A percentile compares a stretch with the other conserved stretches of the same genome.
Conservation (phyloP, 2,113 vertebrate species). For the Neodontobutis hainanensis region DNA sequence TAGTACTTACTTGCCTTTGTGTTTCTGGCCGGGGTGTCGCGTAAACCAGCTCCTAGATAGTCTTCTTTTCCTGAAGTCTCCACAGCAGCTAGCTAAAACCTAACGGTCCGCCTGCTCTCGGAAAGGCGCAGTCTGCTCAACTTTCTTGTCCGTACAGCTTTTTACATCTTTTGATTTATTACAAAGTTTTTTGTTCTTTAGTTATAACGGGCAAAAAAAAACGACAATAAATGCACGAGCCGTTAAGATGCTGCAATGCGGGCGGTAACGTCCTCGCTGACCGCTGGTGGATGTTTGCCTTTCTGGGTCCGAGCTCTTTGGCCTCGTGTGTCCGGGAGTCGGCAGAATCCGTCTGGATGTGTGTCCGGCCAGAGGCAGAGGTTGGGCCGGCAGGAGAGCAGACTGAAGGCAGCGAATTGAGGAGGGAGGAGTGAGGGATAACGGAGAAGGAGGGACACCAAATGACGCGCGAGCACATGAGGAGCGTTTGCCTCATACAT, state of each 20-base stretch:
- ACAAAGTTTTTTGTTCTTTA: slow-evolving; percentile 15
- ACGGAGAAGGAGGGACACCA: slow-evolving; percentile 67
- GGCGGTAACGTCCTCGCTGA: not conserved
- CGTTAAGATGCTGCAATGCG: slow-evolving; percentile 46
- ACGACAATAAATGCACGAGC: not conserved
- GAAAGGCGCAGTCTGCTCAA: slow-evolving; percentile 34
- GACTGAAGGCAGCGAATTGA: slow-evolving; percentile 22
- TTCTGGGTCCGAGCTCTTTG: slow-evolving; percentile 10
- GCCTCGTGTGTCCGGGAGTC: slow-evolving; percentile 14
- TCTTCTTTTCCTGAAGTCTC: slow-evolving; percentile 6
- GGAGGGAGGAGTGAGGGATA: slow-evolving; percentile 55
- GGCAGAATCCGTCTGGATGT: slow-evolving; percentile 30
- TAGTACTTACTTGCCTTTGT: slow-evolving; percentile 69
- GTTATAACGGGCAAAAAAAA: not conserved
- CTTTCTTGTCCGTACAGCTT: slow-evolving; percentile 21
- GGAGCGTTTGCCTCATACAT: slow-evolving; percentile 36
- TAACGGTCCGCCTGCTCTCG: slow-evolving; percentile 49
- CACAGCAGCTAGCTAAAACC: slow-evolving; percentile 15
- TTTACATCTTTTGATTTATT: slow-evolving; percentile 47
- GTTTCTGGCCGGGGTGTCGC: slow-evolving; percentile 6
- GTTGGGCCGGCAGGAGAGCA: slow-evolving; percentile 44
- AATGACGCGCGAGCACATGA: slow-evolving; percentile 68
- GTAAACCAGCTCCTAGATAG: not conserved
- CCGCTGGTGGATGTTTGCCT: not conserved
- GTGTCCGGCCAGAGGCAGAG: slow-evolving; percentile 52